Evolutionary conservation across 2,113 vertebrate genomes (phyloP).

Genomic region (Phasianus colchicus): DNA sequence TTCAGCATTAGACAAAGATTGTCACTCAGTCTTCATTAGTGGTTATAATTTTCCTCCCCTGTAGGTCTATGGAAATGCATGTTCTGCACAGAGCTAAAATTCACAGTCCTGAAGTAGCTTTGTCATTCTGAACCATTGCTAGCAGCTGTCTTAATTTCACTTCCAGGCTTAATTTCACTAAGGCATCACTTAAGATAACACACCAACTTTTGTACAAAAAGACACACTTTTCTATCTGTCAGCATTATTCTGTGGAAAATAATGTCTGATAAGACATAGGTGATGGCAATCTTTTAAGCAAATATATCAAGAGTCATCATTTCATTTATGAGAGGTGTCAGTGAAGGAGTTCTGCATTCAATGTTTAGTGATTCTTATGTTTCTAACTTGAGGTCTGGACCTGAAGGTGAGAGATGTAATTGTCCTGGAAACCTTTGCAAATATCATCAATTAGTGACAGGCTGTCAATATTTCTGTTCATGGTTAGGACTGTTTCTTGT

Average conservation of each 20-base stretch:
- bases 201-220: background rate
- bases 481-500: background rate
- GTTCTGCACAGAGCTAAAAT: background rate
- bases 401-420: background rate
- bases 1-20: background rate
- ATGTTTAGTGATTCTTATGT: background rate
- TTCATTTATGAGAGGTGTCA: background rate
- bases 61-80: background rate
- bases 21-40: background rate
- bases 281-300: background rate
- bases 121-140: background rate
- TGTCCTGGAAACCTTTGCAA: background rate
- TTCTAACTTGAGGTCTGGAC: background rate
- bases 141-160: background rate
- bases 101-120: background rate
- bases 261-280: background rate
- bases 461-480: background rate
- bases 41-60: background rate
- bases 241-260: background rate
- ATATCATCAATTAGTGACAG: background rate
- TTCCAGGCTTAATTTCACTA: background rate
- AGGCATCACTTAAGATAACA: background rate
- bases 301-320: background rate
- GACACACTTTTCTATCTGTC: background rate
- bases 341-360: background rate